These are phyloP conservation scores for Sclerurus mexicanus DNA, from an alignment of 2,113 vertebrate genomes.

Conservation along the genomic window DNA sequence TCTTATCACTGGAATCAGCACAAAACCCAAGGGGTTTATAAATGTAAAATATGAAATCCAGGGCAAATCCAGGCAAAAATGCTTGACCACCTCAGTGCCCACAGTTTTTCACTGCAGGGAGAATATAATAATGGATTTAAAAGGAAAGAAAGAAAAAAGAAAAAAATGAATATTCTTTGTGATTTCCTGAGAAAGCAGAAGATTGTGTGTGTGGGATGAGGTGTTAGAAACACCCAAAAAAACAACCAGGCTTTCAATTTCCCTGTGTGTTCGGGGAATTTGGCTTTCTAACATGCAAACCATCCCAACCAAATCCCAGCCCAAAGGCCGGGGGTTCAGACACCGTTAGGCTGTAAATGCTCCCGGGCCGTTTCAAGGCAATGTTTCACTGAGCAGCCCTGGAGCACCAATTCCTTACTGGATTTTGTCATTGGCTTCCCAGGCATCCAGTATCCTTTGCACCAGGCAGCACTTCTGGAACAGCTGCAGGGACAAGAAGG, in stretches of 20 bases:
- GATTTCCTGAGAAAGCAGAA: neutral
- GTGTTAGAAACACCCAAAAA: neutral
- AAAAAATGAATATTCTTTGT: accelerated
- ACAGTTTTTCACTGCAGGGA: neutral
- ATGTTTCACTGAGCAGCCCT: accelerated
- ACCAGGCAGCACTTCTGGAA: constrained; percentile 93
- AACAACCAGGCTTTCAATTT: neutral
- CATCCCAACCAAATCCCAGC: neutral
- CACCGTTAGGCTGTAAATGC: accelerated
- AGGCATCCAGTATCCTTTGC: constrained; percentile 93
- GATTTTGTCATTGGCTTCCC: constrained; percentile 94
- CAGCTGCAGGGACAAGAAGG: constrained; percentile 69
- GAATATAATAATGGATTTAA: neutral
- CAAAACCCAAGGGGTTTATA: neutral
- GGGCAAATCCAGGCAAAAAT: neutral
- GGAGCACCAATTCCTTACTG: constrained; percentile 78
- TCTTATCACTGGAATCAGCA: neutral
- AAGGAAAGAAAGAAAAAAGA: neutral
- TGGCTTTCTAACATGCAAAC: neutral
- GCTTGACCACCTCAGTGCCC: neutral
- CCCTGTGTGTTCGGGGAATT: accelerated
- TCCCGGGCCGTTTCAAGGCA: neutral
- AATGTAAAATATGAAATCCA: neutral
- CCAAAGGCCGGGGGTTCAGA: accelerated
- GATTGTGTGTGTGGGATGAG: accelerated